phyloP scores from a whole-genome alignment of 2,888 invertebrate species.

The Anarsia innoxiella region DNA sequence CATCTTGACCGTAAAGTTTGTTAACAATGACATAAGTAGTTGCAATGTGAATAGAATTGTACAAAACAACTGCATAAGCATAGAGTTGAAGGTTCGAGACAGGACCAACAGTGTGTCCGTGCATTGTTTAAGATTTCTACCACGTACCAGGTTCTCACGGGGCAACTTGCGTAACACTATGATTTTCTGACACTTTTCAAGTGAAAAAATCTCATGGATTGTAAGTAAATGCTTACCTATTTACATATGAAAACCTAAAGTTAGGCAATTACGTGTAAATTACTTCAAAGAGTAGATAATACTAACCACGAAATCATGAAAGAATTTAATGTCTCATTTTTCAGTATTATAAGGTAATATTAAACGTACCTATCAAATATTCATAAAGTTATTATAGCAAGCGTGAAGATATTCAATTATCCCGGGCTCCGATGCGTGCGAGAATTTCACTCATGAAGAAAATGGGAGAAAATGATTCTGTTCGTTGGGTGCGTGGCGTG shows the following conservation, averaged over 20 bases:
- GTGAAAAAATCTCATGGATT: conserved; percentile 10
- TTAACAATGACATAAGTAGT: not conserved
- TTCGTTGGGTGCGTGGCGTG: conserved; percentile 47
- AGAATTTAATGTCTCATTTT: not conserved
- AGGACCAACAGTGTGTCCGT: not conserved
- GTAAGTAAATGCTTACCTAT: not conserved
- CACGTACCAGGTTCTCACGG: conserved; percentile 67
- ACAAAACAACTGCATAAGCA: too few species aligned
- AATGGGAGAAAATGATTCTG: conserved; percentile 61
- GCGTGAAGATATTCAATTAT: conserved; percentile 70
- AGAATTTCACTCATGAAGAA: conserved; percentile 62
- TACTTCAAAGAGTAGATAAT: too few species aligned
- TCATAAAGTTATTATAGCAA: conserved; percentile 45
- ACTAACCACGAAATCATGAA: too few species aligned
- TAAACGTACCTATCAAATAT: conserved; percentile 43
- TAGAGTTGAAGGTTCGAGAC: conserved; percentile 1
- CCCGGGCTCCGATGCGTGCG: conserved; percentile 45
- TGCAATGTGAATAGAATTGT: not conserved
- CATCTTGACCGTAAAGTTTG: too few species aligned
- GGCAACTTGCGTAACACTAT: conserved; percentile 30
- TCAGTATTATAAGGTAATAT: not conserved
- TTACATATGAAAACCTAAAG: too few species aligned
- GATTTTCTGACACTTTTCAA: conserved; percentile 23
- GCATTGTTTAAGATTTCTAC: conserved; percentile 23
- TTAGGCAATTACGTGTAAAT: too few species aligned